A percentile compares a stretch with the other conserved stretches of the same genome.
Conservation (phyloP, 2,113 vertebrate species). For the Dermatemys mawii region DNA sequence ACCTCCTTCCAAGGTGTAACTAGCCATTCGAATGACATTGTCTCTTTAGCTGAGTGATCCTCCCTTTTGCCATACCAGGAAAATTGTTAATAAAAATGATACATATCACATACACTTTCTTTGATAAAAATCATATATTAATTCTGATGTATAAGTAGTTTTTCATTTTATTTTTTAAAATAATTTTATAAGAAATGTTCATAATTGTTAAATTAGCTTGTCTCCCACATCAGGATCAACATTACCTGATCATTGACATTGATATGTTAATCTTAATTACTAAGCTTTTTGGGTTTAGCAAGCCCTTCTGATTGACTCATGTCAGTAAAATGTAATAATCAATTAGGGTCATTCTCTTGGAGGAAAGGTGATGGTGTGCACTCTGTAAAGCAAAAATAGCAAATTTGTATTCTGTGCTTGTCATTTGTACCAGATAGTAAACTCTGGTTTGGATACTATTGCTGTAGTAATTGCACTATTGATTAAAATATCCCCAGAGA, state of each 20-base stretch:
- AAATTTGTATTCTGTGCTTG: background rate
- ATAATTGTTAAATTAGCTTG: background rate
- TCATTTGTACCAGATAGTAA: background rate
- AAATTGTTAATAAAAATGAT: background rate
- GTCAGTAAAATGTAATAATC: constrained; percentile 25
- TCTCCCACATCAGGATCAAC: background rate
- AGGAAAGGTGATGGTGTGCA: background rate
- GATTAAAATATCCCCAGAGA: constrained; percentile 9
- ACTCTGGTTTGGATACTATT: background rate
- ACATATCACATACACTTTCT: background rate
- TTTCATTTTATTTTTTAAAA: background rate
- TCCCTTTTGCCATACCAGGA: background rate
- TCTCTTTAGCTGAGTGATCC: background rate
- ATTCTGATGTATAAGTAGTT: background rate
- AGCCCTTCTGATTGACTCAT: constrained; percentile 4
- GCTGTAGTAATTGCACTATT: background rate
- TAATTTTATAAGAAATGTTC: background rate
- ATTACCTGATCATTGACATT: background rate
- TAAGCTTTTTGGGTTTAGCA: background rate
- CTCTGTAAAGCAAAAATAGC: background rate
- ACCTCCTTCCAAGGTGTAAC: background rate
- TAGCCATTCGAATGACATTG: background rate
- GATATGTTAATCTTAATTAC: background rate
- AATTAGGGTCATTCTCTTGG: background rate
- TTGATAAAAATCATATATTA: background rate